Percentiles rank a stretch among this genome's conserved stretches.
phyloP scores from a whole-genome alignment of 1,140 invertebrate genomes.

The Drosophila insularis region DNA sequence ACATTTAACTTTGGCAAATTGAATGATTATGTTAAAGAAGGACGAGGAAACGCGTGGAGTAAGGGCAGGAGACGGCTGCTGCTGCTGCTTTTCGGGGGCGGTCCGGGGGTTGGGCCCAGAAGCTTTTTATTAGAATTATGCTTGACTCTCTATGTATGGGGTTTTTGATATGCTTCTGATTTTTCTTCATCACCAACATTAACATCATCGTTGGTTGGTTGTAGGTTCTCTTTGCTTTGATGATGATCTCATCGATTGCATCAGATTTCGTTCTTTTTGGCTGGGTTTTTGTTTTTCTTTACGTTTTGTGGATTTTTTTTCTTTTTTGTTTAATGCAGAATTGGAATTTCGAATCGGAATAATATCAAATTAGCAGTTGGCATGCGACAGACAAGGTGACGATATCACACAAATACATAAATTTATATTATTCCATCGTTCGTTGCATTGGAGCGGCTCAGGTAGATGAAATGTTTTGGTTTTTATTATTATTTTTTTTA shows the following conservation, averaged over 20 bases:
- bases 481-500: slow-evolving; percentile 30
- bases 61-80: background rate
- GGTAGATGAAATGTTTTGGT: slow-evolving; percentile 18
- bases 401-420: slow-evolving; percentile 17
- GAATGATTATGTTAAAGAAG: slow-evolving; percentile 8
- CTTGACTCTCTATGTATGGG: slow-evolving; percentile 5
- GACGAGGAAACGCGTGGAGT: background rate
- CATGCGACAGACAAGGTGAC: slow-evolving; percentile 47
- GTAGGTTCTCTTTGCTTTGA: slow-evolving; percentile 40
- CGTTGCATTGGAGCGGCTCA: slow-evolving; percentile 26
- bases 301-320: background rate
- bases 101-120: slow-evolving; percentile 30
- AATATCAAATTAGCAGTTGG: slow-evolving; percentile 67
- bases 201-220: slow-evolving; percentile 8
- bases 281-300: slow-evolving; percentile 56
- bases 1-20: slow-evolving; percentile 14
- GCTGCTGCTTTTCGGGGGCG: background rate
- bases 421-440: slow-evolving; percentile 20
- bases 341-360: slow-evolving; percentile 18
- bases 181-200: background rate
- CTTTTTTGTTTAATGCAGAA: slow-evolving; percentile 52
- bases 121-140: slow-evolving; percentile 20
- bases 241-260: slow-evolving; percentile 79
- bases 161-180: background rate
- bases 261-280: slow-evolving; percentile 76